These are phyloP conservation scores for Dromiciops gliroides DNA, from an alignment of 2,113 vertebrate species.

Conservation along the genomic window DNA sequence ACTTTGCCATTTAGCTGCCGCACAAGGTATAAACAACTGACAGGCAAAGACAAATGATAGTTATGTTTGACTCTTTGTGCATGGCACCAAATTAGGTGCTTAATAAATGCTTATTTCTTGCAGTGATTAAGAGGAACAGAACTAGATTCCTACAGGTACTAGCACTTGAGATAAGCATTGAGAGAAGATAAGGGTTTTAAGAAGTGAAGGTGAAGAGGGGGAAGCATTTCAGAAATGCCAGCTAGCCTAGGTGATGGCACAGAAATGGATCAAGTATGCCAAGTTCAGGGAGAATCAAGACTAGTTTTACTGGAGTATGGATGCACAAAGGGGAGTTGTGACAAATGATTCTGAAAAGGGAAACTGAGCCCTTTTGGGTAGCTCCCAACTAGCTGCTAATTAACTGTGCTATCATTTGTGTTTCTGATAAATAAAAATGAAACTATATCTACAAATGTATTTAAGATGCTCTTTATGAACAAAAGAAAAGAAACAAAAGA, in stretches of 20 bases:
- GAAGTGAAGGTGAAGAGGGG: background rate
- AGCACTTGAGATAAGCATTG: background rate
- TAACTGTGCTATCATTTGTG: background rate
- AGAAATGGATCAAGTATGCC: background rate
- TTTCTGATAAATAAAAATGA: background rate
- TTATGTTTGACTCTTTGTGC: too few species aligned
- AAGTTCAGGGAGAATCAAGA: background rate
- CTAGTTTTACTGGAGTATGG: background rate
- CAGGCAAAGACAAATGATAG: background rate
- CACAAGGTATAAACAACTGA: background rate
- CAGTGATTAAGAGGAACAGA: background rate
- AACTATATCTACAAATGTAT: background rate
- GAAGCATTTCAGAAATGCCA: background rate
- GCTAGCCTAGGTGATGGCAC: background rate
- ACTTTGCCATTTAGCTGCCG: background rate
- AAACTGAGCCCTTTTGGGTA: background rate
- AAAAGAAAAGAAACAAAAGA: background rate
- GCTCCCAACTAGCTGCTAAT: background rate
- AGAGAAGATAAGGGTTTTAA: background rate
- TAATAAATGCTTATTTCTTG: background rate
- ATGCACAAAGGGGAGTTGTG: background rate
- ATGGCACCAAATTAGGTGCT: too few species aligned
- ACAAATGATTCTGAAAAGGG: background rate
- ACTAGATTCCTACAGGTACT: background rate
- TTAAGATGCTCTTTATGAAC: background rate